Conservation (phyloP, 1,140 invertebrate genomes). For the Bombus turneri region DNA sequence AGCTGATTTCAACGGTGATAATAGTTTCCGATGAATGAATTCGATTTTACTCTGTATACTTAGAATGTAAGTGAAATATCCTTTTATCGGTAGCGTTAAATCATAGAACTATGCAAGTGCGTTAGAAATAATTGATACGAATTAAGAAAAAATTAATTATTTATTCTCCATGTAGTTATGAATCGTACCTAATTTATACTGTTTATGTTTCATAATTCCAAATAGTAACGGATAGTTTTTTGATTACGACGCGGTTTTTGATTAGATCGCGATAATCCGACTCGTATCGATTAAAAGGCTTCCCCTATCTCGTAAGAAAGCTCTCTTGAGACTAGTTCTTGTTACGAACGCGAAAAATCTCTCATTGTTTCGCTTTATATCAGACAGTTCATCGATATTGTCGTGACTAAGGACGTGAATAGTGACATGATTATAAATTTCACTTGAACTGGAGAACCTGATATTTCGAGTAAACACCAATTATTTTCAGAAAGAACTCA, state of each 20-base stretch:
- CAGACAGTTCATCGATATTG: background rate
- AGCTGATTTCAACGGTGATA: background rate
- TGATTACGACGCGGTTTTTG: no score
- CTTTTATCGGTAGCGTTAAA: background rate
- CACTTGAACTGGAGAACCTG: background rate
- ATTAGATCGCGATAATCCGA: background rate
- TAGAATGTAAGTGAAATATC: background rate
- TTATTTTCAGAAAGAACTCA: background rate
- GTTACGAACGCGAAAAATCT: conserved; percentile 15
- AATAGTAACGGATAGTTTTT: no score
- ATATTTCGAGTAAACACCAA: background rate
- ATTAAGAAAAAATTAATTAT: no score
- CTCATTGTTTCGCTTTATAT: conserved; percentile 8
- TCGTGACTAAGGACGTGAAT: background rate
- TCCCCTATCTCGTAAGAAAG: background rate
- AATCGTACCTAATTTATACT: no score
- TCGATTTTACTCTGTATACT: no score
- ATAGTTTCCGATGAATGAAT: no score
- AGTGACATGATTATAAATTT: background rate
- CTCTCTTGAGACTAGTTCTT: conserved; percentile 17
- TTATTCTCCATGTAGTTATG: no score
- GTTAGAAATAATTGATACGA: no score
- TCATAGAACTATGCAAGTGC: no score
- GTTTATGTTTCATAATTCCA: no score
- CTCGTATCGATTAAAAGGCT: background rate